These are phyloP conservation scores for Hedya salicella DNA, from an alignment of 2,888 invertebrate species.

Conservation along the genomic window DNA sequence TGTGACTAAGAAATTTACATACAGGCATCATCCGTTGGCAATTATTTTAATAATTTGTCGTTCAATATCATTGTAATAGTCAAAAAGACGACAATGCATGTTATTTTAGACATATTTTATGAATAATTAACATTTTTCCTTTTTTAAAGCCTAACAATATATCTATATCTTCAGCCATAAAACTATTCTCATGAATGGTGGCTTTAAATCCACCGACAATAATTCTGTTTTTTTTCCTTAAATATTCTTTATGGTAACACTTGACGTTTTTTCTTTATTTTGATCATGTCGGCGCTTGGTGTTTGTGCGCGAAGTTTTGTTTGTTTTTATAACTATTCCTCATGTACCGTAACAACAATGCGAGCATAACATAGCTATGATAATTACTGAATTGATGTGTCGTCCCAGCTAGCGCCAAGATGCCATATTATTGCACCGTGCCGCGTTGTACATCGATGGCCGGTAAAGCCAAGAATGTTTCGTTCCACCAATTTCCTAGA, in stretches of 20 bases:
- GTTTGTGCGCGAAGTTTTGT: slow-evolving; percentile 77
- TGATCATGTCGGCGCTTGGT: slow-evolving; percentile 73
- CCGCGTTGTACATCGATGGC: slow-evolving; percentile 82
- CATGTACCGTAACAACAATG: slow-evolving; percentile 45
- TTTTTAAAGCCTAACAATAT: not conserved
- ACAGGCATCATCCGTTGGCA: not conserved
- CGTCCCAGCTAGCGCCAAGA: slow-evolving; percentile 60
- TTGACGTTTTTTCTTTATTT: slow-evolving; percentile 54
- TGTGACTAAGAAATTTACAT: slow-evolving; percentile 12
- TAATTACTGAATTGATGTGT: slow-evolving; percentile 55
- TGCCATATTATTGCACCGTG: slow-evolving; percentile 83
- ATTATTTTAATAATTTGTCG: not conserved
- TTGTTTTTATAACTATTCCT: slow-evolving; percentile 67
- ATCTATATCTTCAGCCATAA: not conserved
- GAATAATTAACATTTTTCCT: not conserved
- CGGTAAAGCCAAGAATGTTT: slow-evolving; percentile 80
- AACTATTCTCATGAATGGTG: not conserved
- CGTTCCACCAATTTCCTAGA: slow-evolving; percentile 79
- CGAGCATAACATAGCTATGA: slow-evolving; percentile 57
- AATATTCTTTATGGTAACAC: slow-evolving; percentile 41
- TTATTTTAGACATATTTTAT: not conserved
- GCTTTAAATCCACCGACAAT: slow-evolving; percentile 21
- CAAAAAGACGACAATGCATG: not conserved
- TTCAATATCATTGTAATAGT: too few species aligned
- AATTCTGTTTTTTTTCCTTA: not conserved